Evolutionary conservation across 2,113 vertebrate genomes (phyloP).

Genomic region (Burhinus oedicnemus): DNA sequence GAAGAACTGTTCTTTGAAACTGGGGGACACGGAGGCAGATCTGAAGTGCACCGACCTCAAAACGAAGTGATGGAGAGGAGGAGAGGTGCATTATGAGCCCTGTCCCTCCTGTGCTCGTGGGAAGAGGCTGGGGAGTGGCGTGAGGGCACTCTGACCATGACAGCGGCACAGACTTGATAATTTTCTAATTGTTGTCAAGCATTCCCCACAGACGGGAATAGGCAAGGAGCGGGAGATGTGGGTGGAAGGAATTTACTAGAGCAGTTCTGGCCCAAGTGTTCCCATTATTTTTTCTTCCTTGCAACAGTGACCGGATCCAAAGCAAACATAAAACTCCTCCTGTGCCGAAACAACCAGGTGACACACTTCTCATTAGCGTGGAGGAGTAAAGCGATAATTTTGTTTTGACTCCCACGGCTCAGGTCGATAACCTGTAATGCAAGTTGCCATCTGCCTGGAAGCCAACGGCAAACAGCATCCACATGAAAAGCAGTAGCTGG

Average conservation of each 20-base stretch:
- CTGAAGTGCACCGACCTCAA: neutral
- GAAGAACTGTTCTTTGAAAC: neutral
- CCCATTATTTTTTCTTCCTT: neutral
- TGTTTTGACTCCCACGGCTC: neutral
- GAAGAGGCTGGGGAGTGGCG: neutral
- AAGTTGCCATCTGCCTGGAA: neutral
- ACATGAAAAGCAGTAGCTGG: neutral
- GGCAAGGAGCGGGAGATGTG: neutral
- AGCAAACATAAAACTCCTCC: neutral
- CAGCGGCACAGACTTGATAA: neutral
- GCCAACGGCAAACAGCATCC: neutral
- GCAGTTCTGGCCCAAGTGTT: neutral
- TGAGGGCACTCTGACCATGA: neutral
- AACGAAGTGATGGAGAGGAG: neutral
- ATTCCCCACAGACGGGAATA: neutral
- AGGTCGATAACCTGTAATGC: neutral
- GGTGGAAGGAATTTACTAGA: neutral
- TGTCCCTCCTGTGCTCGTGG: neutral
- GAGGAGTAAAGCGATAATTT: neutral
- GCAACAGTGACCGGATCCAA: neutral
- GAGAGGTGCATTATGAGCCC: fast-evolving
- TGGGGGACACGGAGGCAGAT: neutral
- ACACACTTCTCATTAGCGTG: neutral
- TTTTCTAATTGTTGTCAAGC: neutral
- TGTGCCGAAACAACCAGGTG: neutral